Evolutionary conservation across 2,113 vertebrate species (phyloP), one percentile per base, ranked within the genome.

Genomic region (Hassar affinis): DNA sequence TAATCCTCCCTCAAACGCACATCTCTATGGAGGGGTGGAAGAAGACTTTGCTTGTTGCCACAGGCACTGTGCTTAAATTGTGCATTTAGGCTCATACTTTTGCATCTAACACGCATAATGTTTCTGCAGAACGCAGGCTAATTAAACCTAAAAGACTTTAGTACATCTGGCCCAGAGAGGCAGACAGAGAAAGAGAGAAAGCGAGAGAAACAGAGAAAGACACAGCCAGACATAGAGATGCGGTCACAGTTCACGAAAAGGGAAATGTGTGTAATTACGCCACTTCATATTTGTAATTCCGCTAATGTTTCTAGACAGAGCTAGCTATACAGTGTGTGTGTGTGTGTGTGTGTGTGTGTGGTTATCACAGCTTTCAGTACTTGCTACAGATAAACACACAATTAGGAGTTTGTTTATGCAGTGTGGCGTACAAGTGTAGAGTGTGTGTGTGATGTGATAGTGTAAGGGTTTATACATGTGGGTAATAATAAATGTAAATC

Each of bases 261-360:
- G 69, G n/a, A 45, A 78, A 42, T 78, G 54, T 59, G 54, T 78
- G 35, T 59, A 78, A 57, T 78, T 78, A 35, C 20, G 5, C 52
- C 52, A 57, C 52, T 78, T 57, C 52, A 78, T 33, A 78, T 56
- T 78, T 59, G 30, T 45, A 59, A 38, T 57, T n/a, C 10, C 42
- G 33, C 20, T 42, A 57, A 78, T 78, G 20, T 56, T 56, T 77
- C 27, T 6, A 35, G 74, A 35, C 74, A 56, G 45, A 49, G 17
- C 42, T 51, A 27, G 14, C 15, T 74, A 51, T 30, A 74, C 9
- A 6, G 6, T 9, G 27, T 56, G 74, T 51, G 22, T 49, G 38
- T 15, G 69, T 49, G 71, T 74, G 47, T 51, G 71, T 54, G 49
- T 52, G 74, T 9, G 49, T 18, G 49, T 52, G 27, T 75, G 38